Conservation (phyloP, 2,113 vertebrate species). For the Setophaga petechia region DNA sequence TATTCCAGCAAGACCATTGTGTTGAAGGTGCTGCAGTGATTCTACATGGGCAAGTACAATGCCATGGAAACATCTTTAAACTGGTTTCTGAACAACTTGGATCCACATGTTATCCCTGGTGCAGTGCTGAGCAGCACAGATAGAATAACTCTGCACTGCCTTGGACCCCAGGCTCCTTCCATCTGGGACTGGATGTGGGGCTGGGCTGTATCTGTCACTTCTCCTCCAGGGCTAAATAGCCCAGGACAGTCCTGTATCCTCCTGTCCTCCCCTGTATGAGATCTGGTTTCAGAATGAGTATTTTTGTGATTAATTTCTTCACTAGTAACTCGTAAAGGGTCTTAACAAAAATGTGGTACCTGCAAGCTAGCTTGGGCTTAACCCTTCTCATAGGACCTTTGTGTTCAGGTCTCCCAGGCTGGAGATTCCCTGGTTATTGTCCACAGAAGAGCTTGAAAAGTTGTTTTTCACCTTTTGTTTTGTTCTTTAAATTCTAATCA, state of each 20-base stretch:
- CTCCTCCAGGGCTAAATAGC: not conserved
- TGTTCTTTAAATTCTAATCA: not conserved
- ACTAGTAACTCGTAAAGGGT: not conserved
- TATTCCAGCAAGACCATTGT: not conserved
- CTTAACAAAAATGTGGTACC: not conserved
- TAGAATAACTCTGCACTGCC: not conserved
- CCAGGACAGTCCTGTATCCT: not conserved
- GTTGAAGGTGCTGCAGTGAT: not conserved
- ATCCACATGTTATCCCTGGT: not conserved
- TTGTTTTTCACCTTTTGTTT: not conserved
- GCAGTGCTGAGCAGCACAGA: not conserved
- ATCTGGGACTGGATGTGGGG: not conserved
- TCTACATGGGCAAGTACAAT: not conserved
- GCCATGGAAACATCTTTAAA: not conserved
- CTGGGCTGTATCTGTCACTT: not conserved
- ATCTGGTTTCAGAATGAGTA: not conserved
- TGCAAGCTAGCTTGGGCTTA: not conserved
- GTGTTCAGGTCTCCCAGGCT: not conserved
- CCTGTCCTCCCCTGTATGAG: not conserved
- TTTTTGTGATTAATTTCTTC: not conserved
- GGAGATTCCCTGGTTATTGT: not conserved
- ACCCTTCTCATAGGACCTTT: not conserved
- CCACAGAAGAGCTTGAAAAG: not conserved
- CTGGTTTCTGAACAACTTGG: not conserved
- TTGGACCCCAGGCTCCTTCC: not conserved